These are phyloP conservation scores for Maniola jurtina DNA, from an alignment of 1,140 invertebrate genomes.

Conservation along the genomic window DNA sequence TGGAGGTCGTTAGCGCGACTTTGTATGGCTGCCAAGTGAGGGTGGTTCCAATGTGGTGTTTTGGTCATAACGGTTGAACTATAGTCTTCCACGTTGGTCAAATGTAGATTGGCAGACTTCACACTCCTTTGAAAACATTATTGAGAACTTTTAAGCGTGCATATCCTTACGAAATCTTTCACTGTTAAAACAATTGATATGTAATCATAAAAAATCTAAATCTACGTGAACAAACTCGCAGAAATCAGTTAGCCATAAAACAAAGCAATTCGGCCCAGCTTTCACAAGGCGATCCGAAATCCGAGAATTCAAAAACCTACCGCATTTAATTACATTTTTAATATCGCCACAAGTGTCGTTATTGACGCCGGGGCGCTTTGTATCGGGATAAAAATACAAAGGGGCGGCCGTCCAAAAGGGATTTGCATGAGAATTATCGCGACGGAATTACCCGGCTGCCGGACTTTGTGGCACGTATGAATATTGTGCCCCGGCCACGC, in stretches of 20 bases:
- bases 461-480: constrained; percentile 32
- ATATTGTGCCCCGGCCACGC: constrained; percentile 23
- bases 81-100: too few relatives aligned
- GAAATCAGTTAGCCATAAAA: too few relatives aligned
- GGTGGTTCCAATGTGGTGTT: too few relatives aligned
- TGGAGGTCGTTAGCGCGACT: not conserved
- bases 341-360: constrained; percentile 6
- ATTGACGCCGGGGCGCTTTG: not conserved
- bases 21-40: too few relatives aligned
- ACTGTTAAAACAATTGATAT: too few relatives aligned
- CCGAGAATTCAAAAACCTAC: constrained; percentile 1
- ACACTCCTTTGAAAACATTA: too few relatives aligned
- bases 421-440: constrained; percentile 39
- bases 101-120: too few relatives aligned
- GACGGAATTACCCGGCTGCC: constrained; percentile 31
- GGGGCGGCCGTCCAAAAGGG: constrained; percentile 24
- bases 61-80: too few relatives aligned
- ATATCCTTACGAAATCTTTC: too few relatives aligned
- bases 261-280: not conserved
- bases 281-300: not conserved
- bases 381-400: constrained; percentile 12
- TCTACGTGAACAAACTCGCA: too few relatives aligned
- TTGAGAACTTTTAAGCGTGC: too few relatives aligned
- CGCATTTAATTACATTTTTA: constrained; percentile 8
- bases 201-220: too few relatives aligned